Evolutionary conservation across 1,140 invertebrate genomes (phyloP).

Genomic region (Platyscapa corneri): DNA sequence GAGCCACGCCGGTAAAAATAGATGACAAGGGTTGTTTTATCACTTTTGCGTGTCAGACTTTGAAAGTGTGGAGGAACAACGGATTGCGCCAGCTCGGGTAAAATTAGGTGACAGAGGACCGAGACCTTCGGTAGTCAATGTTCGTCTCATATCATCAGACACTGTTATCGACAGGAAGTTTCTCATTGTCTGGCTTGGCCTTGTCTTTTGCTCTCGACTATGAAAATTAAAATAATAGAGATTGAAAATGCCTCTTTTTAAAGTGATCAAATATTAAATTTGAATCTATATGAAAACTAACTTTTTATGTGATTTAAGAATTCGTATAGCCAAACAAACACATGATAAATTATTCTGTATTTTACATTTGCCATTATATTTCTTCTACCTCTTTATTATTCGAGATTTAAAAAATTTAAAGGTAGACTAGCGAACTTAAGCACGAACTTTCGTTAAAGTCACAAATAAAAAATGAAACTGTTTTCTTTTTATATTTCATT

Average conservation of each 20-base stretch:
- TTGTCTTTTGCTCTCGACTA: neutral
- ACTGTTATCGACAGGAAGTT: neutral
- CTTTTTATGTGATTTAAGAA: too few species aligned
- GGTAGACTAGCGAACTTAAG: too few species aligned
- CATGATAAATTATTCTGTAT: too few species aligned
- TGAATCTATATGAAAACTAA: too few species aligned
- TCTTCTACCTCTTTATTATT: too few species aligned
- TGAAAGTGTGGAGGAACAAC: neutral
- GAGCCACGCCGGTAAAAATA: neutral
- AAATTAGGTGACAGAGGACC: constrained; percentile 12
- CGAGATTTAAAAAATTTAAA: too few species aligned
- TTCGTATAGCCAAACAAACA: too few species aligned
- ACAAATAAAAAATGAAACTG: neutral
- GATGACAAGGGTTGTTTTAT: neutral
- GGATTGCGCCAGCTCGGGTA: neutral
- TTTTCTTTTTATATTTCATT: neutral
- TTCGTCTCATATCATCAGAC: neutral
- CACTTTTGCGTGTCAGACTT: constrained; percentile 4
- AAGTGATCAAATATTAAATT: too few species aligned
- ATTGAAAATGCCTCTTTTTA: neutral
- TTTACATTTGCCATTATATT: too few species aligned
- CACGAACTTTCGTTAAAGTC: neutral
- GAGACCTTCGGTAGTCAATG: constrained; percentile 25
- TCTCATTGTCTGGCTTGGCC: neutral
- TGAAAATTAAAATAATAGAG: neutral